Evolutionary conservation across 1,140 invertebrate species (phyloP), one percentile per base, ranked within the genome.

Genomic region (Acromyrmex echinatior): DNA sequence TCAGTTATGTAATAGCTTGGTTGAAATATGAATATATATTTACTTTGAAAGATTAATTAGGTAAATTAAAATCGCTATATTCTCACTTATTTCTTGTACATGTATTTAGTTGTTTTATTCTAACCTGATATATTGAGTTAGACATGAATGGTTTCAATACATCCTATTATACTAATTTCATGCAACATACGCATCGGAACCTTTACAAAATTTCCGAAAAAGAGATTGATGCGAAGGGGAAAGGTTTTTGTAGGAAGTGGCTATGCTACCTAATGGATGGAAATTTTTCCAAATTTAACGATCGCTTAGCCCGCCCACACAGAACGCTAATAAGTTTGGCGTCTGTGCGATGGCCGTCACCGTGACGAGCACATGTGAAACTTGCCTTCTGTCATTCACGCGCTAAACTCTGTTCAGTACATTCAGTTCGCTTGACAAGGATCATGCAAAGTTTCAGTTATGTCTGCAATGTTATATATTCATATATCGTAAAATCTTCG

Each of bases 311-410:
- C 95, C 94, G 93, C 93, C 94, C 93, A 95, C 94, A 92, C 93
- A 86, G 88, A 92, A 92, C 81, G 76, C 70, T 87, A 74, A 92
- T 90, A 91, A 91, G 92, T 90, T 91, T 87, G 92, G 92, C 91
- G 94, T 94, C 94, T 95, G 92, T 93, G 90, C 90, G 94, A 94
- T 94, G 94, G 94, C 92, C 94, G 94, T 94, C 93, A 95, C 93
- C 94, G 93, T 95, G 94, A 95, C 94, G 94, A 94, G 94, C 95
- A 95, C 94, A 94, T 94, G 95, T 94, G 91, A 93, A 93, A 91
- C 92, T 94, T 93, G 93, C 91, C 92, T 93, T 94, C 92, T 93
- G 94, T 94, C 94, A 95, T 89, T 94, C 90, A 76, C 92, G 77
- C 91, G 86, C 87, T 87, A 91, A 87, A 90, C 90, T 74, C 70